phyloP scores from a whole-genome alignment of 1,140 invertebrate genomes.

The Brachionus rotundiformis region DNA sequence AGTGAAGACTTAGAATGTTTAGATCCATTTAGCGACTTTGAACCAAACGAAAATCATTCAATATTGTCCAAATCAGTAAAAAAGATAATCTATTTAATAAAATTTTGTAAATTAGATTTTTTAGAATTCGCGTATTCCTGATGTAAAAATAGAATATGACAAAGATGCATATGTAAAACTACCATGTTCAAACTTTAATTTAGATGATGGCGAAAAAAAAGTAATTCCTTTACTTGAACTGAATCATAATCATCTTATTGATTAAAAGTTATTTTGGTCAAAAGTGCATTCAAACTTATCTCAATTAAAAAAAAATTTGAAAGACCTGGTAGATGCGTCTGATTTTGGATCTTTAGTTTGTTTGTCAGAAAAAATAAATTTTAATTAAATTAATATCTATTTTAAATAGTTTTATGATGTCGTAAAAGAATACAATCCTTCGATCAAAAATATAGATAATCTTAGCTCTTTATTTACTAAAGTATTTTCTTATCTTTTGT shows the following conservation, averaged over 20 bases:
- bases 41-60: neutral
- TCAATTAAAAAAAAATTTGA: neutral
- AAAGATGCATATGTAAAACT: conserved; percentile 27
- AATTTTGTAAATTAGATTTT: neutral
- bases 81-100: neutral
- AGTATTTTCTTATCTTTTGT: neutral
- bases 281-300: neutral
- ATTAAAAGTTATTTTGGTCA: neutral
- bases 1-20: neutral
- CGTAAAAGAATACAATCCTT: neutral
- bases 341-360: neutral
- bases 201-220: neutral
- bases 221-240: neutral
- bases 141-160: neutral
- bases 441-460: neutral
- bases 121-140: neutral
- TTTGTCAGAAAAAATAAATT: too few species aligned
- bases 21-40: neutral
- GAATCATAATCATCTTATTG: too few species aligned
- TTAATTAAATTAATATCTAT: too few species aligned
- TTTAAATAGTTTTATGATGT: neutral
- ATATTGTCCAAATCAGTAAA: neutral
- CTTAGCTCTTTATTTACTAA: neutral
- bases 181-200: conserved; percentile 5
- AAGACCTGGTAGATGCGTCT: neutral